These are phyloP conservation scores for Myotis davidii DNA, from an alignment of 2,113 vertebrate species.

Conservation along the genomic window DNA sequence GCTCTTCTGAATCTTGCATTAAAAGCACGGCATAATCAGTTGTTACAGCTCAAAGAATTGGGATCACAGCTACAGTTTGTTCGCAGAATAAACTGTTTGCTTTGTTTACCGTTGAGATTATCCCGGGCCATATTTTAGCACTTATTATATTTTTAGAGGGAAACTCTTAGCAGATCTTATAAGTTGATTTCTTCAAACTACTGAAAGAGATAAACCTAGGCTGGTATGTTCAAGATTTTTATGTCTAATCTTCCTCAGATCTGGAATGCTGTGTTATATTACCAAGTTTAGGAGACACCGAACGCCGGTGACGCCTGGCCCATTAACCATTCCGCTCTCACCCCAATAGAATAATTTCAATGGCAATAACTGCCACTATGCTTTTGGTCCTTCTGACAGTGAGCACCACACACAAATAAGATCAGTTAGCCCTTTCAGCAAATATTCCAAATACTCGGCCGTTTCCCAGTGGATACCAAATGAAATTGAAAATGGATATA, in stretches of 20 bases:
- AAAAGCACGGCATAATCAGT: conserved; percentile 46
- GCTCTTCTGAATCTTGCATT: conserved; percentile 66
- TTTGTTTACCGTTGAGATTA: conserved; percentile 59
- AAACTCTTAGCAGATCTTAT: conserved; percentile 4
- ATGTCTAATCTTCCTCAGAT: conserved; percentile 66
- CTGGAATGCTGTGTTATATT: conserved; percentile 70
- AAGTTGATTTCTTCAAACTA: conserved; percentile 34
- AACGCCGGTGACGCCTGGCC: conserved; percentile 59
- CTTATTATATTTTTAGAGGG: conserved; percentile 57
- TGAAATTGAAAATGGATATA: conserved; percentile 73
- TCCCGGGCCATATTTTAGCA: conserved; percentile 65
- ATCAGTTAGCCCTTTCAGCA: conserved; percentile 68
- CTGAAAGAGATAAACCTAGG: not conserved
- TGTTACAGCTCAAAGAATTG: conserved; percentile 73
- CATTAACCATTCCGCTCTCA: conserved; percentile 77
- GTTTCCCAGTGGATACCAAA: conserved; percentile 64
- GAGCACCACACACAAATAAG: conserved; percentile 31
- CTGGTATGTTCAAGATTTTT: not conserved
- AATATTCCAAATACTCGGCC: conserved; percentile 65
- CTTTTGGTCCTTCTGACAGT: conserved; percentile 66
- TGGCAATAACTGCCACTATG: conserved; percentile 78
- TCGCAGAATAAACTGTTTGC: conserved; percentile 63
- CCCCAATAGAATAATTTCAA: conserved; percentile 72
- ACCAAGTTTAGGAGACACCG: conserved; percentile 69
- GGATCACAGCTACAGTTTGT: conserved; percentile 74